phyloP scores from a whole-genome alignment of 2,888 invertebrate genomes.

The Homarus gammarus region DNA sequence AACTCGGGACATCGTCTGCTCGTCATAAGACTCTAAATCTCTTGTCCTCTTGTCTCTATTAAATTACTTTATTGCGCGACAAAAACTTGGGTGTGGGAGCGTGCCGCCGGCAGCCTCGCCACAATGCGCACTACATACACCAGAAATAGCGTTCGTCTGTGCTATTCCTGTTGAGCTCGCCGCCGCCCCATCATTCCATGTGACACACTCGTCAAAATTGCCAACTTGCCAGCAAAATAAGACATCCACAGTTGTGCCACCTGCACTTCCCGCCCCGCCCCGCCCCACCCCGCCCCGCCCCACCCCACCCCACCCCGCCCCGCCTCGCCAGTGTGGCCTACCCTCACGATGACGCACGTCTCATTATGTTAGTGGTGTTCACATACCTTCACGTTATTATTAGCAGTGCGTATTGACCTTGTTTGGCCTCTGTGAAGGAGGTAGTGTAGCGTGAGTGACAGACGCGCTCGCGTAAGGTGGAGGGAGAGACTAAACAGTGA shows the following conservation, averaged over 20 bases:
- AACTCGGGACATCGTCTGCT: not conserved
- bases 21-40: slow-evolving; percentile 39
- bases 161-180: slow-evolving; percentile 47
- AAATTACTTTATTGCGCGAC: slow-evolving; percentile 55
- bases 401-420: slow-evolving; percentile 36
- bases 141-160: slow-evolving; percentile 36
- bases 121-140: slow-evolving; percentile 6
- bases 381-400: slow-evolving; percentile 18
- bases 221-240: slow-evolving; percentile 55
- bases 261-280: slow-evolving; percentile 52
- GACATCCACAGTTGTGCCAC: slow-evolving; percentile 46
- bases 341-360: slow-evolving; percentile 9
- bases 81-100: slow-evolving; percentile 20
- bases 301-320: too few species aligned
- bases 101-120: not conserved
- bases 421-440: slow-evolving; percentile 23
- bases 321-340: not conserved
- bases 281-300: too few species aligned
- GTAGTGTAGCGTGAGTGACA: not conserved
- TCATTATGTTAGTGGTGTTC: slow-evolving; percentile 26
- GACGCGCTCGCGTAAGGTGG: too few species aligned
- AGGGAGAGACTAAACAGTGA: too few species aligned
- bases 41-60: slow-evolving; percentile 50
- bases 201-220: slow-evolving; percentile 67
- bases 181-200: slow-evolving; percentile 57